phyloP scores from a whole-genome alignment of 2,797 vertebrate species.

The Mionectes olivaceus region DNA sequence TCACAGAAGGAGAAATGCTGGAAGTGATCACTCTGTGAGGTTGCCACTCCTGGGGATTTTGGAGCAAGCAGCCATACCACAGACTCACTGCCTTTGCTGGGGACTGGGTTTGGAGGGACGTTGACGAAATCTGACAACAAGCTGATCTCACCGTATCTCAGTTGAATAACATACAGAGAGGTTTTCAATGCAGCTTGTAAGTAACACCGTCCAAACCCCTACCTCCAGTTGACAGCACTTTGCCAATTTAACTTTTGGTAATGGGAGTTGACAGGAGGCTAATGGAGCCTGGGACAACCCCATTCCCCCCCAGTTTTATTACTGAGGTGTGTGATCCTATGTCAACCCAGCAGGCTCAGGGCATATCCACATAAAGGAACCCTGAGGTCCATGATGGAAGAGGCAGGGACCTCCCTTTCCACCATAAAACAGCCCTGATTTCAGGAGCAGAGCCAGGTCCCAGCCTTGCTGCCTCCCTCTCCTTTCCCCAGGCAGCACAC shows the following conservation, averaged over 20 bases:
- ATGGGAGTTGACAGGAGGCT: background rate
- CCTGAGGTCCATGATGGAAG: background rate
- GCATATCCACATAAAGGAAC: background rate
- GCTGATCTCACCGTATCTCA: background rate
- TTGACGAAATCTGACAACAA: background rate
- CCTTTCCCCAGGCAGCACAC: background rate
- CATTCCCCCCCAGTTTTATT: background rate
- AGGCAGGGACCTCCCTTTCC: background rate
- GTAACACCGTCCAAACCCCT: background rate
- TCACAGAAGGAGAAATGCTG: background rate
- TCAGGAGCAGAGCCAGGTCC: background rate
- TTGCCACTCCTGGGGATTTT: background rate
- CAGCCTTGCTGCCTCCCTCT: background rate
- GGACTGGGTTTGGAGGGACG: background rate
- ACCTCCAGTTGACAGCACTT: background rate
- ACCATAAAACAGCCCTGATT: background rate
- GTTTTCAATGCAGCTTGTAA: background rate
- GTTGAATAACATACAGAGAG: background rate
- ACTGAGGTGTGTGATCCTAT: fast-evolving
- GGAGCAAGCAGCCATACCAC: fast-evolving
- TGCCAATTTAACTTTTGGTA: background rate
- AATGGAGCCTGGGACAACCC: background rate
- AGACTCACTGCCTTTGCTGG: background rate
- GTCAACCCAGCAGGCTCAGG: fast-evolving
- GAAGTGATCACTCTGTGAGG: fast-evolving